Evolutionary conservation across 2,888 invertebrate genomes (phyloP).

Genomic region (Hanleya hanleyi): DNA sequence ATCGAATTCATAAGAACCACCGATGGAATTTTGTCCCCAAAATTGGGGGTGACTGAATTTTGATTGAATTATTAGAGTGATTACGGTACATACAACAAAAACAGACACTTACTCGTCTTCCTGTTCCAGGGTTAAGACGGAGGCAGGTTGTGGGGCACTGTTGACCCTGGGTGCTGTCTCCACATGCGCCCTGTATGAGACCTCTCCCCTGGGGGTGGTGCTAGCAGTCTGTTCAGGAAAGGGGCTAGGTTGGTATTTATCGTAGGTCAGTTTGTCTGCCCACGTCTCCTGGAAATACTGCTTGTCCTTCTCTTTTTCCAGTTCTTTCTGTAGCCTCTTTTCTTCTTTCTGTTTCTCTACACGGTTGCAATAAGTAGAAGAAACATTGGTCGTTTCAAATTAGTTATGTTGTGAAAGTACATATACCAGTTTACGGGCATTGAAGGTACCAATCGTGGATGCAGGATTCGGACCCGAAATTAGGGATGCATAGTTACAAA

Average conservation of each 20-base stretch:
- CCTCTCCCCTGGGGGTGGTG: slow-evolving; percentile 40
- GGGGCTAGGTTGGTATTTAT: neutral
- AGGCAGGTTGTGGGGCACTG: slow-evolving; percentile 41
- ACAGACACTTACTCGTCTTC: too few relatives aligned
- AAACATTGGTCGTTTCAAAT: neutral
- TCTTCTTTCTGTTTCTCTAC: slow-evolving; percentile 71
- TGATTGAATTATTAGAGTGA: too few relatives aligned
- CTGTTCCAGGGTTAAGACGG: too few relatives aligned
- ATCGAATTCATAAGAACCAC: too few relatives aligned
- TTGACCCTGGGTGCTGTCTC: slow-evolving; percentile 27
- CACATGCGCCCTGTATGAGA: neutral
- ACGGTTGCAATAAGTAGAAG: neutral
- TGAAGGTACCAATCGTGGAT: too few relatives aligned
- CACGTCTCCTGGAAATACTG: slow-evolving; percentile 43
- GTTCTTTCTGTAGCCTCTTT: slow-evolving; percentile 58
- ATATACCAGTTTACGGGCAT: neutral
- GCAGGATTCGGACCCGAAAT: too few relatives aligned
- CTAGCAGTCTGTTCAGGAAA: slow-evolving; percentile 25
- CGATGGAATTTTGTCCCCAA: too few relatives aligned
- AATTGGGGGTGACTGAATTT: too few relatives aligned
- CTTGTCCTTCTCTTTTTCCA: slow-evolving; percentile 38
- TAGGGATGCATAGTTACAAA: too few relatives aligned
- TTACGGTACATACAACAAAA: too few relatives aligned
- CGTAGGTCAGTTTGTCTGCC: slow-evolving; percentile 53
- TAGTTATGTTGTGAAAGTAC: neutral